Base-by-base conservation (phyloP, 2,797 vertebrate species). In the Micrastur ruficollis region DNA sequence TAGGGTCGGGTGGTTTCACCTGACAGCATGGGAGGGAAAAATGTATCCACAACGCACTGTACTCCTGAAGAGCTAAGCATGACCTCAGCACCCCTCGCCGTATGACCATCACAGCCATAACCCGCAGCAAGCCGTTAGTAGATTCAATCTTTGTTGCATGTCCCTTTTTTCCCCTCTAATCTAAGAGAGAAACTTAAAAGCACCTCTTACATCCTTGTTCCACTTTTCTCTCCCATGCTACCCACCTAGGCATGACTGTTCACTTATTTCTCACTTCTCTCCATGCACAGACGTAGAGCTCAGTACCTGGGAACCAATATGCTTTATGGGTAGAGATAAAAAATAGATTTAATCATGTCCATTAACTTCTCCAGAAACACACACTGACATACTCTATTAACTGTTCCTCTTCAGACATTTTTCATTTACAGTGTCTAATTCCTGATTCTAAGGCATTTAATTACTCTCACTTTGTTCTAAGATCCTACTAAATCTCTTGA, bases 391-490 rank as follows among this genome's bases (percentile, higher is more conserved):
- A 61, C 75, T 81, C 94, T 82, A 75, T 95, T 94, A 95, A 95
- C 81, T 71, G 74, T 44, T 92, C 84, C 55, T 94, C 91, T 88
- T 53, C 78, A 36, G 81, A 18, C 53, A 53, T 96, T 94, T 95
- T 74, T 95, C 68, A 91, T 59, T 38, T 65, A 21, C 42, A 38
- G 26, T 61, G 81, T 67, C 85, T 82, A 80, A 32, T 65, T 85
- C 72, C 47, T 42, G 65, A 71, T 94, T 81, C 92, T 31, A 40
- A 55, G 55, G 22, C 70, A 86, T 72, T 94, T 96, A 95, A 97
- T 97, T 96, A 81, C 76, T 84, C 80, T 93, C 66, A 66, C 80
- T 94, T 96, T 92, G 87, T 96, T 93, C 66, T 16, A 44, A 72
- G 72, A 58, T 36, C 94, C 70, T 58, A 40, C 76, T 95, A 96